phyloP scores from a whole-genome alignment of 2,113 vertebrate genomes.

The Rattus rattus region DNA sequence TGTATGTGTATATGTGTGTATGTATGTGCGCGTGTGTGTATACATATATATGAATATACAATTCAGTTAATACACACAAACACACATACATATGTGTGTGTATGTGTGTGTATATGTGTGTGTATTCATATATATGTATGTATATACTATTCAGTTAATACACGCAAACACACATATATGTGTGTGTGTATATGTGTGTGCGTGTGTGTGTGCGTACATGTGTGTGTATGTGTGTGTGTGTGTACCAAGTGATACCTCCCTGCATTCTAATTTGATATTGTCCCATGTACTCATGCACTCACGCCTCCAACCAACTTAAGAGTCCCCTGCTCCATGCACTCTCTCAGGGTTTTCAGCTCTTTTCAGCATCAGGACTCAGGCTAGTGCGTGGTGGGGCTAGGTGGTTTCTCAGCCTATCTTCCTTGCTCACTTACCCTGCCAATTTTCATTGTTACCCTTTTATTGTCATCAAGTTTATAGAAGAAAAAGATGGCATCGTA shows the following conservation, averaged over 20 bases:
- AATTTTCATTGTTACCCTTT: conserved; percentile 80
- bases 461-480: conserved; percentile 81
- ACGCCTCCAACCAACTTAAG: neutral
- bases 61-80: too few species aligned
- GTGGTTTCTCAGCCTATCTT: conserved; percentile 11
- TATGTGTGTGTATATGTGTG: too few species aligned
- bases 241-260: neutral
- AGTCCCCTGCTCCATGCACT: neutral
- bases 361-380: conserved; percentile 39
- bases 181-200: too few species aligned
- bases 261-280: conserved; percentile 28
- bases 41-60: too few species aligned
- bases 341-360: neutral
- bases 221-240: too few species aligned
- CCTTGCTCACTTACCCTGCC: conserved; percentile 70
- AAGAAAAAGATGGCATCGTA: conserved; percentile 79
- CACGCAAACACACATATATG: too few species aligned
- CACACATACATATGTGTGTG: too few species aligned
- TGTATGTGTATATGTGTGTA: neutral
- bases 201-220: too few species aligned
- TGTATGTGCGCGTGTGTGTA: too few species aligned
- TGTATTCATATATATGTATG: too few species aligned
- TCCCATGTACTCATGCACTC: neutral
- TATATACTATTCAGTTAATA: too few species aligned
- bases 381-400: neutral